Evolutionary conservation across 2,113 vertebrate species (phyloP).

Genomic region (Eonycteris spelaea): DNA sequence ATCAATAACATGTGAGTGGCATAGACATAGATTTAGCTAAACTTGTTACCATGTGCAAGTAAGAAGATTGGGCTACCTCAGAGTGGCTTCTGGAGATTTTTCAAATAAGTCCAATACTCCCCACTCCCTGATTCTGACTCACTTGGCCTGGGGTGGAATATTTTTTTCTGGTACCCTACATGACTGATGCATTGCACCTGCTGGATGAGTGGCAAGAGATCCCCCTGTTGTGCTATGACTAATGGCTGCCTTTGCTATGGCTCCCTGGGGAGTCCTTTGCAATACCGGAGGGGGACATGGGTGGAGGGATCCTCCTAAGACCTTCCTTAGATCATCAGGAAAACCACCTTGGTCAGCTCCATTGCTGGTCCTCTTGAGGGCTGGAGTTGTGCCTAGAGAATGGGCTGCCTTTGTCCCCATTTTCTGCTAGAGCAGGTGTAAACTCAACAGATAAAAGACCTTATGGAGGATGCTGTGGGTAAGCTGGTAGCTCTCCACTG

Average conservation of each 20-base stretch:
- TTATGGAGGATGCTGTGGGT: neutral
- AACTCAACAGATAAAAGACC: neutral
- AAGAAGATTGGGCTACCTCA: neutral
- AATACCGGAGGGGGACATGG: neutral
- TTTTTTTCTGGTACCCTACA: neutral
- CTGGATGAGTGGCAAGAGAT: neutral
- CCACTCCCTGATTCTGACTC: neutral
- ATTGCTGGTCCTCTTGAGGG: neutral
- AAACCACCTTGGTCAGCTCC: neutral
- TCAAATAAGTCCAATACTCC: neutral
- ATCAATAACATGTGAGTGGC: neutral
- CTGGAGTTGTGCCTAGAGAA: neutral
- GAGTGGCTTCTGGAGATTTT: neutral
- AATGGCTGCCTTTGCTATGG: neutral
- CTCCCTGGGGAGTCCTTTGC: neutral
- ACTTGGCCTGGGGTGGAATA: neutral
- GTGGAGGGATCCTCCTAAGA: neutral
- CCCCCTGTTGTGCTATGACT: neutral
- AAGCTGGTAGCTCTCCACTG: neutral
- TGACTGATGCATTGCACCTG: neutral
- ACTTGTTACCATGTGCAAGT: neutral
- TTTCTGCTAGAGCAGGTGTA: neutral
- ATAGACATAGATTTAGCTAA: neutral
- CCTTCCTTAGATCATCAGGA: neutral
- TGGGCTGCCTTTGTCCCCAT: neutral